Percentiles rank a stretch among this genome's conserved stretches.
phyloP scores from a whole-genome alignment of 2,888 invertebrate species.

The Cetonia aurata region DNA sequence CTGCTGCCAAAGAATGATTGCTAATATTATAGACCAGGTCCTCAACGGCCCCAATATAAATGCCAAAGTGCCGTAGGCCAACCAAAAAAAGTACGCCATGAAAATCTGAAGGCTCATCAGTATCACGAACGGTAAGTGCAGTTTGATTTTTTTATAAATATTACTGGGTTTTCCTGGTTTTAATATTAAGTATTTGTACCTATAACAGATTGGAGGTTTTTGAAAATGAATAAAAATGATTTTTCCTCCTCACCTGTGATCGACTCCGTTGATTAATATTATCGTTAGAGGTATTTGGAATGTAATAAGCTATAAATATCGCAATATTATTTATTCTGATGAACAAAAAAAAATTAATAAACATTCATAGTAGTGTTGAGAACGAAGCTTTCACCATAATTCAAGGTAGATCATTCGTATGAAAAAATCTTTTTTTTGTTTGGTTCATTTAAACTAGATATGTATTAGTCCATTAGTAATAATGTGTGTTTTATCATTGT shows the following conservation, averaged over 20 bases:
- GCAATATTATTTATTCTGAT: constrained; percentile 22
- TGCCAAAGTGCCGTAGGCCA: constrained; percentile 84
- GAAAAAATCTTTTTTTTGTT: too few relatives aligned
- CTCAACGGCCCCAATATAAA: constrained; percentile 82
- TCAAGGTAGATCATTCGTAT: too few relatives aligned
- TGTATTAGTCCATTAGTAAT: too few relatives aligned
- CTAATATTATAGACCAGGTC: constrained; percentile 83
- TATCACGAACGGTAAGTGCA: constrained; percentile 70
- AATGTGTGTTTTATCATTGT: too few relatives aligned
- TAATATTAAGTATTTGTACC: constrained; percentile 59
- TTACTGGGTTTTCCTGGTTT: constrained; percentile 57
- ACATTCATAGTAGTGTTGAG: too few relatives aligned
- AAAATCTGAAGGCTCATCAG: constrained; percentile 73
- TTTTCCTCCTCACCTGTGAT: constrained; percentile 67
- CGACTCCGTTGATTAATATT: constrained; percentile 77
- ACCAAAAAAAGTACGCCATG: constrained; percentile 82
- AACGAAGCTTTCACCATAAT: too few relatives aligned
- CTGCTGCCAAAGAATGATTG: constrained; percentile 76
- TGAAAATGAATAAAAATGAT: constrained; percentile 1
- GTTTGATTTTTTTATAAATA: constrained; percentile 52
- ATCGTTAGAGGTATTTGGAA: constrained; percentile 84
- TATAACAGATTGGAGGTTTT: constrained; percentile 50
- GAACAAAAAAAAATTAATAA: too few relatives aligned
- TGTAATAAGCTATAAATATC: constrained; percentile 71
- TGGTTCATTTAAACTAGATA: too few relatives aligned